phyloP scores from a whole-genome alignment of 2,113 vertebrate genomes.

The Pitta sordida region DNA sequence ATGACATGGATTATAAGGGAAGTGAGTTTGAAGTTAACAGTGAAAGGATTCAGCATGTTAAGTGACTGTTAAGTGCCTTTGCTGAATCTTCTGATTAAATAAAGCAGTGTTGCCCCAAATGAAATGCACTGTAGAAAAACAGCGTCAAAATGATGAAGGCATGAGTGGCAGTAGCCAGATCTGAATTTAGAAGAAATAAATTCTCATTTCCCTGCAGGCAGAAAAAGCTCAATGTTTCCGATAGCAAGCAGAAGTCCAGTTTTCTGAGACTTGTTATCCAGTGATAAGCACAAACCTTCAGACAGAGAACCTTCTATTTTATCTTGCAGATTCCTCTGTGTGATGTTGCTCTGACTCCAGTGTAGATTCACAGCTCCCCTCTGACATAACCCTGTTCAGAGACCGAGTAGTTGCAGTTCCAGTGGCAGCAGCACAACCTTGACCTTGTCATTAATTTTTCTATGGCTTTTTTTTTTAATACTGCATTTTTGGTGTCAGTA shows the following conservation, averaged over 20 bases:
- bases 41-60: neutral
- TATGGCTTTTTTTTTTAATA: neutral
- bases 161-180: neutral
- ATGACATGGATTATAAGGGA: neutral
- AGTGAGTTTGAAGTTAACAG: neutral
- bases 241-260: neutral
- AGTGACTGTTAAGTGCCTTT: neutral
- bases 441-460: neutral
- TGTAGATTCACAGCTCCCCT: neutral
- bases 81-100: neutral
- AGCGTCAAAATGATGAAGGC: neutral
- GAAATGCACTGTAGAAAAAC: neutral
- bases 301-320: neutral
- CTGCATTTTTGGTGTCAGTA: neutral
- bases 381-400: neutral
- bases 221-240: neutral
- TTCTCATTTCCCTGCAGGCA: neutral
- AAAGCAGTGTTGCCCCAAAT: neutral
- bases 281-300: neutral
- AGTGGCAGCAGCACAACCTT: accelerated
- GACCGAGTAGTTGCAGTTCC: neutral
- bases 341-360: neutral
- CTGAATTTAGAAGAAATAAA: neutral
- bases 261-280: neutral
- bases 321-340: neutral